Percentiles rank a stretch among this genome's conserved stretches.
phyloP scores from a whole-genome alignment of 2,888 invertebrate species.

The Sipha maydis region DNA sequence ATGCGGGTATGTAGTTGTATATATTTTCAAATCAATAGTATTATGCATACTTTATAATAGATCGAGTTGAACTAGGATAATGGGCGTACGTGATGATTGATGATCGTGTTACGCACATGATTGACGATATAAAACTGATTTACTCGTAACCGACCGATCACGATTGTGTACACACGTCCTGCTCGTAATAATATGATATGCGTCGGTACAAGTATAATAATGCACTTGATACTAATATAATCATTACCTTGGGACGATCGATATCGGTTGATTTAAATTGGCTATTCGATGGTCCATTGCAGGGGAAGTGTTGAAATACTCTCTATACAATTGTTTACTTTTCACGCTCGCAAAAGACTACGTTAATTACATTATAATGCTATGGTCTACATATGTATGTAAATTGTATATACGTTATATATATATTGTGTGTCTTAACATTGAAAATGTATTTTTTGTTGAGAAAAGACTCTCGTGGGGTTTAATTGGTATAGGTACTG shows the following conservation, averaged over 20 bases:
- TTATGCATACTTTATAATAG: neutral
- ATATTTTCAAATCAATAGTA: conserved; percentile 1
- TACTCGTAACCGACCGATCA: neutral
- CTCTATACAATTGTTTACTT: neutral
- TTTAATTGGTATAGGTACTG: neutral
- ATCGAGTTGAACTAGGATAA: neutral
- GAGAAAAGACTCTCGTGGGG: neutral
- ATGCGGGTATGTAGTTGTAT: neutral
- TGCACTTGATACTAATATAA: neutral
- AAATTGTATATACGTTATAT: too few species aligned
- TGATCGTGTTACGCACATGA: neutral
- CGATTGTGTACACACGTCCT: neutral
- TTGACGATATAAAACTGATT: neutral
- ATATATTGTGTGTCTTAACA: too few species aligned
- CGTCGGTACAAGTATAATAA: neutral
- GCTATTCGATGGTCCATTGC: neutral
- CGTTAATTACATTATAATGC: too few species aligned
- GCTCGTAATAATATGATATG: neutral
- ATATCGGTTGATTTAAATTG: neutral
- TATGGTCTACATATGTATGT: too few species aligned
- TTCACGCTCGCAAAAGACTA: too few species aligned
- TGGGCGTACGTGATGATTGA: neutral
- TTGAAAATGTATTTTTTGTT: too few species aligned
- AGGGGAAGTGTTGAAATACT: neutral
- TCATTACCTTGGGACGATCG: neutral